Base-by-base conservation (phyloP, 2,113 vertebrate species). In the Tenrec ecaudatus region DNA sequence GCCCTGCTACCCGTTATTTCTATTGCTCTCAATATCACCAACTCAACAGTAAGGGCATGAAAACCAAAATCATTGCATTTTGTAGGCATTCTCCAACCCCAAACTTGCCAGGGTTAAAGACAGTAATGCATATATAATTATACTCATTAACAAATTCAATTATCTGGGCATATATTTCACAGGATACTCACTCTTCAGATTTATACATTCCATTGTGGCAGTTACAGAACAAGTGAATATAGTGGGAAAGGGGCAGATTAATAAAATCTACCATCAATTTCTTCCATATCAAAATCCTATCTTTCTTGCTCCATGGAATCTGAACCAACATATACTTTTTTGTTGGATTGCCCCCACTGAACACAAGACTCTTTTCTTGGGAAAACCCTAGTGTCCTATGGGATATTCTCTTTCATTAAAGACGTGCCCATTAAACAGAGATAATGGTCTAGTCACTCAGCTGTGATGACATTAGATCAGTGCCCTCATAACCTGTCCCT, bases 111-210 rank as follows among this genome's bases (percentile, higher is more conserved):
- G 40, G 33, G 92, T 85, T 88, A 94, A 15, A 84, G 0, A 89
- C 17, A 83, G 38, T 89, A 73, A 89, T 81, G 87, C 89, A 84
- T 53, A 77, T 68, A 43, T 94, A 94, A 97, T 96, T 91, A 89
- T 27, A 91, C 82, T 85, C 62, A 92, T 79, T 82, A 80, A 78
- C 29, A 86, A 93, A 96, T 96, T 95, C 91, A 87, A 85, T 94
- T 89, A 89, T 73, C 73, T 19, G 60, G 88, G 73, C 66, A 27
- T 81, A 22, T 16, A 95, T 79, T 94, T 82, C 86, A 77, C 17
- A 91, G 78, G 81, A 81, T 60, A 66, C 57, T 95, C 43, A 43
- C 73, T 76, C 20, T 31, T 79, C 29, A 19, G 31, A 89, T 31
- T 75, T 43, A 40, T 11, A 90, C 16, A 53, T 87, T 84, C 29